A percentile compares a stretch with the other conserved stretches of the same genome.
phyloP scores from a whole-genome alignment of 2,888 invertebrate genomes.

The Colletes collaris region DNA sequence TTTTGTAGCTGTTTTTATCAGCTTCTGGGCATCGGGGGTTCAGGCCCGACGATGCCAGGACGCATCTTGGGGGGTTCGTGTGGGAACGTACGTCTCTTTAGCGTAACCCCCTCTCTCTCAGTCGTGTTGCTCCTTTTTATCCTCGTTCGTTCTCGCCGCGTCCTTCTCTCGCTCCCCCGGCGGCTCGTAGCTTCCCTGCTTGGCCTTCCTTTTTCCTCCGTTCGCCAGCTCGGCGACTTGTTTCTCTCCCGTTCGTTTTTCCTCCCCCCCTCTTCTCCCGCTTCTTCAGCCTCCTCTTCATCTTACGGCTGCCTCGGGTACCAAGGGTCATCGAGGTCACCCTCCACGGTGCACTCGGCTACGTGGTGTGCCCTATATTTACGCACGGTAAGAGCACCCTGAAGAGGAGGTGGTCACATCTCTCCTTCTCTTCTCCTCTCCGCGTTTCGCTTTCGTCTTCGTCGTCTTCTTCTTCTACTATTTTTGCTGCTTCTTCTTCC shows the following conservation, averaged over 20 bases:
- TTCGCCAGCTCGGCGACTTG: conserved; percentile 62
- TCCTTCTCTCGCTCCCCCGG: conserved; percentile 43
- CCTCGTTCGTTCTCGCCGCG: conserved; percentile 38
- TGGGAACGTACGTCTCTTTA: conserved; percentile 83
- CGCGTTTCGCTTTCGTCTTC: conserved; percentile 14
- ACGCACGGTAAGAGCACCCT: conserved; percentile 81
- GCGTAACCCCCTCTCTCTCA: conserved; percentile 63
- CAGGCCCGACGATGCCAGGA: conserved; percentile 78
- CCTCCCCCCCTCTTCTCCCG: conserved; percentile 51
- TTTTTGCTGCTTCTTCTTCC: conserved; percentile 25
- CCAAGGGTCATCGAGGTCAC: conserved; percentile 80
- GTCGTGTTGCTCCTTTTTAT: conserved; percentile 34
- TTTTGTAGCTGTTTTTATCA: conserved; percentile 83
- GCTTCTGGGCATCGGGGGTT: conserved; percentile 82
- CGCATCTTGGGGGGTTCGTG: conserved; percentile 83
- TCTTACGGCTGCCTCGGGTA: conserved; percentile 72
- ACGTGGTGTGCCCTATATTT: conserved; percentile 82
- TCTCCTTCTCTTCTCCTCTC: conserved; percentile 21
- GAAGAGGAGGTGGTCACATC: conserved; percentile 67
- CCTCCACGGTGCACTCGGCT: conserved; percentile 78
- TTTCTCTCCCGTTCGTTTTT: conserved; percentile 57
- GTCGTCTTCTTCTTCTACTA: background rate
- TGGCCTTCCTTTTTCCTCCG: conserved; percentile 62
- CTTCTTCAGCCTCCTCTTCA: conserved; percentile 60
- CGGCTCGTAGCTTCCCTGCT: conserved; percentile 47